A percentile compares a stretch with the other conserved stretches of the same genome.
These are phyloP conservation scores for Amblyopsis rosae DNA, from an alignment of 2,113 vertebrate species.

Conservation along the genomic window DNA sequence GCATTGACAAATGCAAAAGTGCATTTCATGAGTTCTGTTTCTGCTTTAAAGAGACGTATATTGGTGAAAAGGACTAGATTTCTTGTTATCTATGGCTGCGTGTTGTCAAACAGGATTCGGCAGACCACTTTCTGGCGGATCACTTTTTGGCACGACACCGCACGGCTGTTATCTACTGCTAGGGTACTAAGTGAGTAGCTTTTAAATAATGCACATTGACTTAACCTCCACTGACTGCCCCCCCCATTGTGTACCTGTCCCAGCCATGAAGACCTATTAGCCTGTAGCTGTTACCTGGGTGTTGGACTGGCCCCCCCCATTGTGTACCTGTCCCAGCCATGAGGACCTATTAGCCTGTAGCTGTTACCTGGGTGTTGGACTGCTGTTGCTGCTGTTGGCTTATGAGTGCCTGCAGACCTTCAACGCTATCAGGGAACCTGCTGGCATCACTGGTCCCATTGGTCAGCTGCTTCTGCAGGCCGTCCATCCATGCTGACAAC, in stretches of 20 bases:
- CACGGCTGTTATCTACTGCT: neutral
- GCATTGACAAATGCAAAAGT: too few relatives aligned
- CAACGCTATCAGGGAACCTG: constrained; percentile 57
- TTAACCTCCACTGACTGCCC: too few relatives aligned
- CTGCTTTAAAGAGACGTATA: too few relatives aligned
- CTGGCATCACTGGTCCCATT: constrained; percentile 43
- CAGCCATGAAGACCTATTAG: too few relatives aligned
- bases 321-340: too few relatives aligned
- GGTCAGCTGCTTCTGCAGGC: constrained; percentile 71
- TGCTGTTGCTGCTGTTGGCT: constrained; percentile 73
- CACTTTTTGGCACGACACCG: too few relatives aligned
- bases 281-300: neutral
- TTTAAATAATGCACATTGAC: too few relatives aligned
- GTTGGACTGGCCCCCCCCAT: neutral
- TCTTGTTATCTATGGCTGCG: too few relatives aligned
- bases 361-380: constrained; percentile 67
- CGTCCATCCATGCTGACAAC: constrained; percentile 73
- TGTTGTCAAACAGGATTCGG: neutral
- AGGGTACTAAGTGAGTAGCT: neutral
- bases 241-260: too few relatives aligned
- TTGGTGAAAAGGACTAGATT: too few relatives aligned
- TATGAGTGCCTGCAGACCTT: constrained; percentile 67
- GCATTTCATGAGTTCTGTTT: too few relatives aligned
- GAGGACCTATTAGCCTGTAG: neutral
- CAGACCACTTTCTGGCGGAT: too few relatives aligned